These are phyloP conservation scores for Odocoileus hemionus DNA, from an alignment of 2,113 vertebrate genomes.

Conservation along the genomic window DNA sequence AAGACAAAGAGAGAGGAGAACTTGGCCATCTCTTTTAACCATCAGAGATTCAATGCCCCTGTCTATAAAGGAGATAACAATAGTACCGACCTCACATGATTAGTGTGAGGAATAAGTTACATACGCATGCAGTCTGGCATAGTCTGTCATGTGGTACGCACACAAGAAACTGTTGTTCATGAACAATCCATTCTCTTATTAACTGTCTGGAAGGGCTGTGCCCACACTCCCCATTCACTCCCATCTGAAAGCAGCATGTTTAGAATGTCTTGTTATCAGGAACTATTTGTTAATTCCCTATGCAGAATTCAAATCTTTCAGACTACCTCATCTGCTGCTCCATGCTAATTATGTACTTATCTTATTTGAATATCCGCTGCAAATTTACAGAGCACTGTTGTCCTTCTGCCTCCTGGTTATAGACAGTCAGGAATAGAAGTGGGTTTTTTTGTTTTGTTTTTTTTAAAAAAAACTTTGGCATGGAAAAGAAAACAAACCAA, in stretches of 20 bases:
- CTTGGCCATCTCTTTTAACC: not conserved
- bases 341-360: slow-evolving; percentile 46
- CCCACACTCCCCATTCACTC: not conserved
- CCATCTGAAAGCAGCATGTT: not conserved
- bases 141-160: not conserved
- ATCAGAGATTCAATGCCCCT: not conserved
- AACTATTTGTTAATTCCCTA: not conserved
- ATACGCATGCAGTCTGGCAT: not conserved
- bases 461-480: not conserved
- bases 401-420: not conserved
- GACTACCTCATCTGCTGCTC: slow-evolving; percentile 16
- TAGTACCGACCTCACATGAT: too few relatives aligned
- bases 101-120: not conserved
- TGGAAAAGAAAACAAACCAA: not conserved
- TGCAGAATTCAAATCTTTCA: not conserved
- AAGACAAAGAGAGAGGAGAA: not conserved
- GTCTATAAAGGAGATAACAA: not conserved
- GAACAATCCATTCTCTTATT: not conserved
- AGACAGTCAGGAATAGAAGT: not conserved
- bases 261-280: not conserved
- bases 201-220: not conserved
- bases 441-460: too few relatives aligned
- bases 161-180: not conserved
- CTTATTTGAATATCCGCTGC: slow-evolving; percentile 56
- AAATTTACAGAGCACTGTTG: not conserved